A percentile compares a stretch with the other conserved stretches of the same genome.
Evolutionary conservation across 2,113 vertebrate species (phyloP).

Genomic region (Chlorocebus sabaeus): DNA sequence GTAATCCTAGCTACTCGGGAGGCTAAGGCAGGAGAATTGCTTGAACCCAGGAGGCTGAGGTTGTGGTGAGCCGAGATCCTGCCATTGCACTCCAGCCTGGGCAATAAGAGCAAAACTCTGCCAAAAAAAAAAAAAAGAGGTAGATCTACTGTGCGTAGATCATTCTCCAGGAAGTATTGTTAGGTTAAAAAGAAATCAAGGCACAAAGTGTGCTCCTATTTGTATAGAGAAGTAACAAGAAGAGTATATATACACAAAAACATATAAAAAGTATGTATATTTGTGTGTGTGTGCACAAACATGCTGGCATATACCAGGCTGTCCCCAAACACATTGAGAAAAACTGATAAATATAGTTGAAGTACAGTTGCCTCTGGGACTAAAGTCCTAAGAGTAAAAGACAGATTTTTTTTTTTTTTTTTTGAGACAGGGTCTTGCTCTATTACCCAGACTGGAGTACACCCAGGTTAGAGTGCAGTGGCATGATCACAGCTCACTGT

Average conservation of each 20-base stretch:
- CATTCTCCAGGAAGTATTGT: background rate
- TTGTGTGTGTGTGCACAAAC: background rate
- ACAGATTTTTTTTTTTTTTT: no score
- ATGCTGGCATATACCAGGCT: background rate
- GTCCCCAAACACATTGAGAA: background rate
- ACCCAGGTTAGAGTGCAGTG: no score
- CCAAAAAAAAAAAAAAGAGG: background rate
- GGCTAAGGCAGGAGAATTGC: no score
- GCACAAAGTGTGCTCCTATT: background rate
- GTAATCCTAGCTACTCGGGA: no score
- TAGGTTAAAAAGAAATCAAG: slow-evolving; percentile 5
- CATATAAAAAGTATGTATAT: background rate
- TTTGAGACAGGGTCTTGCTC: no score
- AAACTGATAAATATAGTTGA: background rate
- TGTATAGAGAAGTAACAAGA: background rate
- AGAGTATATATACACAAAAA: background rate
- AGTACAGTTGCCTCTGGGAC: background rate
- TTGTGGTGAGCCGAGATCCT: no score
- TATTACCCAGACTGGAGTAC: no score
- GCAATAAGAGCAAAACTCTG: no score
- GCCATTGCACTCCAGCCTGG: no score
- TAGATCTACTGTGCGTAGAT: background rate
- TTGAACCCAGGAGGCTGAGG: no score
- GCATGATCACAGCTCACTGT: no score
- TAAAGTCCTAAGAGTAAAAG: background rate